Conservation (phyloP, 2,888 invertebrate species). For the Furcula furcula region DNA sequence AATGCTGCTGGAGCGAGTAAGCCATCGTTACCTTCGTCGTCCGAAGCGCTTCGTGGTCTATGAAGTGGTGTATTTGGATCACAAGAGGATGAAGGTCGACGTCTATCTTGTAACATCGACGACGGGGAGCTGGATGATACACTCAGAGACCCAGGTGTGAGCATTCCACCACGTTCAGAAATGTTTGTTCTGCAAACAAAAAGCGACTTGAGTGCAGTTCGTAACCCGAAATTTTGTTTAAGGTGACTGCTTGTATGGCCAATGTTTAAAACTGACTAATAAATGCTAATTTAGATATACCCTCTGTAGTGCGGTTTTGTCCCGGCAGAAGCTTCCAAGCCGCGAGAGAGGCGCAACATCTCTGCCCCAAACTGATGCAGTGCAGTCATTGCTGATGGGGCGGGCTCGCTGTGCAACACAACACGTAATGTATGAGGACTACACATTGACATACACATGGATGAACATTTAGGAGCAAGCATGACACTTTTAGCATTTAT, state of each 20-base stretch:
- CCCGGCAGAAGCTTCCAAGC: slow-evolving; percentile 87
- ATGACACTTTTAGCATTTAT: slow-evolving; percentile 4
- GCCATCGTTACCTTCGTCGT: slow-evolving; percentile 68
- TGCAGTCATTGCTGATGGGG: slow-evolving; percentile 91
- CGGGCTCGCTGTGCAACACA: slow-evolving; percentile 85
- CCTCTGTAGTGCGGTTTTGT: slow-evolving; percentile 73
- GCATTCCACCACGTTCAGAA: slow-evolving; percentile 68
- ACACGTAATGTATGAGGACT: slow-evolving; percentile 63
- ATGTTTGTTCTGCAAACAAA: slow-evolving; percentile 57
- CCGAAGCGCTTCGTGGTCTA: slow-evolving; percentile 69
- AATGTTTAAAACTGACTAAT: slow-evolving; percentile 54
- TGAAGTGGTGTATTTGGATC: slow-evolving; percentile 59
- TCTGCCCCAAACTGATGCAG: slow-evolving; percentile 93
- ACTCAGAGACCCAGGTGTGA: slow-evolving; percentile 71
- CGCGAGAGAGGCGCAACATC: slow-evolving; percentile 91
- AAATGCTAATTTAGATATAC: slow-evolving; percentile 68
- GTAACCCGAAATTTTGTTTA: not conserved
- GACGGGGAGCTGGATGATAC: slow-evolving; percentile 75
- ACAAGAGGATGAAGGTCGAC: slow-evolving; percentile 62
- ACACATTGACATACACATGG: slow-evolving; percentile 49
- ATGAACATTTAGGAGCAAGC: too few relatives aligned
- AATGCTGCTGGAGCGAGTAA: slow-evolving; percentile 60
- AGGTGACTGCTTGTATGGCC: slow-evolving; percentile 2
- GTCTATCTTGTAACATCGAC: slow-evolving; percentile 68
- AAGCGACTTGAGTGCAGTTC: not conserved